Conservation (phyloP, 2,888 invertebrate species). For the Axea sp. region DNA sequence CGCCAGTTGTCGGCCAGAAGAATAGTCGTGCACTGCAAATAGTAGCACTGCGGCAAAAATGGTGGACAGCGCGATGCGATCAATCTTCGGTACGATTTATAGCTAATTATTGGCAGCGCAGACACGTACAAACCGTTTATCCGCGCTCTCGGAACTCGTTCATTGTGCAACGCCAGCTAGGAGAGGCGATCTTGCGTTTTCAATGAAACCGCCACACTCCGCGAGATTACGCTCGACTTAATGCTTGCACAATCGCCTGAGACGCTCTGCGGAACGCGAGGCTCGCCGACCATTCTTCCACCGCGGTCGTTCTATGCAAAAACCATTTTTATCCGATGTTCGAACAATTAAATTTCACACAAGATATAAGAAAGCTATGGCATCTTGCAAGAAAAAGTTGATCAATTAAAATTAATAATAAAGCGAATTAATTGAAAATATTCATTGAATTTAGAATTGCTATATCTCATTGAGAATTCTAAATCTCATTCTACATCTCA, state of each 20-base stretch:
- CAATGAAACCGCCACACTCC: constrained; percentile 61
- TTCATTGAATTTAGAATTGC: too few species aligned
- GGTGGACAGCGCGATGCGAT: constrained; percentile 26
- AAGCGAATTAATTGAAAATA: too few species aligned
- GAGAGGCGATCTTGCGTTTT: constrained; percentile 60
- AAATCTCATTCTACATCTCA: too few species aligned
- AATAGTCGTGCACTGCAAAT: constrained; percentile 21
- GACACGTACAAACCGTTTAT: constrained; percentile 57
- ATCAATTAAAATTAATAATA: too few species aligned
- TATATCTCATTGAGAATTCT: too few species aligned
- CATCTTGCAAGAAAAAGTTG: too few species aligned
- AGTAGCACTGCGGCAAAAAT: constrained; percentile 4
- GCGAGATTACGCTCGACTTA: constrained; percentile 56
- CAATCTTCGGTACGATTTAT: constrained; percentile 56
- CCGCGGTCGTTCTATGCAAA: constrained; percentile 18
- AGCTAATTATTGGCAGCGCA: constrained; percentile 58
- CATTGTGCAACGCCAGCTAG: constrained; percentile 59
- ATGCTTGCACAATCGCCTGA: constrained; percentile 54
- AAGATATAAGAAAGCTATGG: too few species aligned
- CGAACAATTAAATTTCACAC: constrained; percentile 40
- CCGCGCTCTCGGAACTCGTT: constrained; percentile 55
- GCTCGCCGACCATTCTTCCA: constrained; percentile 43
- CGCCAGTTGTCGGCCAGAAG: neutral
- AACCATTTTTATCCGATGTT: constrained; percentile 26
- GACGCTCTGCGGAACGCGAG: constrained; percentile 56